phyloP scores from a whole-genome alignment of 2,113 vertebrate species.

The Atlantisia rogersi region DNA sequence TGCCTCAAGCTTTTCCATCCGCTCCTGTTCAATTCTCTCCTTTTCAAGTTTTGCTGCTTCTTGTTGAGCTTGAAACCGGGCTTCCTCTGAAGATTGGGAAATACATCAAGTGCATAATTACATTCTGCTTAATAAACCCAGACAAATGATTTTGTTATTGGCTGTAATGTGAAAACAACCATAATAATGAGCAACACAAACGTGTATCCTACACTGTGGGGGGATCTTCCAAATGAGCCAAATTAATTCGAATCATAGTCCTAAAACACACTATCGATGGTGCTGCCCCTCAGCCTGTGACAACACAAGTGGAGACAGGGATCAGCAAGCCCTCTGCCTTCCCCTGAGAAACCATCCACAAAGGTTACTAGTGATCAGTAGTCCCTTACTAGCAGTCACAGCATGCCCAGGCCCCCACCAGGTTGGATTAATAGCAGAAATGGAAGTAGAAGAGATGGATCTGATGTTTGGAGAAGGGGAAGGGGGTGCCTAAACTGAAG shows the following conservation, averaged over 20 bases:
- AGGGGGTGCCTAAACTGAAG: neutral
- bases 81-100: conserved; percentile 78
- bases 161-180: neutral
- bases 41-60: conserved; percentile 79
- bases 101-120: neutral
- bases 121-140: neutral
- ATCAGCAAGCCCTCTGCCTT: neutral
- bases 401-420: neutral
- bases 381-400: neutral
- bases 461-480: neutral
- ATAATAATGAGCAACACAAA: neutral
- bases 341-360: neutral
- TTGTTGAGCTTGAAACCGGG: conserved; percentile 70
- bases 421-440: neutral
- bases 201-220: neutral
- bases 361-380: neutral
- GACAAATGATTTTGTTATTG: neutral
- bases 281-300: neutral
- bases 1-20: conserved; percentile 74
- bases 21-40: conserved; percentile 75
- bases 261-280: neutral
- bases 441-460: neutral
- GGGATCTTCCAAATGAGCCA: neutral
- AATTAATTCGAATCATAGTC: neutral
- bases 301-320: neutral